Evolutionary conservation across 2,797 vertebrate species (phyloP).

Genomic region (Enteromius mattozi): DNA sequence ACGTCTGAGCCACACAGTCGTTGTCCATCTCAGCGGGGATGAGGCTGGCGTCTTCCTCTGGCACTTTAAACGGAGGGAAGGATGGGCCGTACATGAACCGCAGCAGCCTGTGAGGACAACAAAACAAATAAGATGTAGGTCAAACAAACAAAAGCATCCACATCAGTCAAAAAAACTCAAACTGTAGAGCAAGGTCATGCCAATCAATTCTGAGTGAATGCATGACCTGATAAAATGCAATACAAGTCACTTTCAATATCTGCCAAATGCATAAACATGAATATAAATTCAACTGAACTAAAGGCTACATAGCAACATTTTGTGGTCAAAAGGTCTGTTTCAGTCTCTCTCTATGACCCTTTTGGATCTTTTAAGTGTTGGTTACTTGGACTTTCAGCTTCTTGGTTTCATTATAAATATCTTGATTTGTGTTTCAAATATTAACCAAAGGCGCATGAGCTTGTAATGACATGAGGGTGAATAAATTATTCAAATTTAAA

Average conservation of each 20-base stretch:
- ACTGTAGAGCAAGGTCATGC: neutral
- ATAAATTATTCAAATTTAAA: too few relatives aligned
- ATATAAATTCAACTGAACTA: neutral
- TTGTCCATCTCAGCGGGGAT: slow-evolving; percentile 91
- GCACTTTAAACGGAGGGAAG: slow-evolving; percentile 90
- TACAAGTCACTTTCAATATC: neutral
- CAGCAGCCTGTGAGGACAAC: slow-evolving; percentile 77
- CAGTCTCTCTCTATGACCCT: neutral
- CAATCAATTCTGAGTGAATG: neutral
- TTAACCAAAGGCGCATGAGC: too few relatives aligned
- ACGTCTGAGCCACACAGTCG: slow-evolving; percentile 88
- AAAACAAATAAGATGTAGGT: neutral
- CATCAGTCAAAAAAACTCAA: neutral
- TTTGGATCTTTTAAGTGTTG: neutral
- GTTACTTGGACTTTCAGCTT: neutral
- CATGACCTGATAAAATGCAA: neutral
- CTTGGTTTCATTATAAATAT: too few relatives aligned
- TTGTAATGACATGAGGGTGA: neutral
- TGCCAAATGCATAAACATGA: neutral
- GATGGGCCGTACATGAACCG: slow-evolving; percentile 87
- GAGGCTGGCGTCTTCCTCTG: slow-evolving; percentile 87
- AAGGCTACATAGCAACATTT: neutral
- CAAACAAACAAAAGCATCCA: neutral
- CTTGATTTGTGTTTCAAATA: too few relatives aligned
- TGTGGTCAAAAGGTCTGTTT: neutral